Evolutionary conservation across 2,113 vertebrate species (phyloP).

Genomic region (Anser brachyrhynchus): DNA sequence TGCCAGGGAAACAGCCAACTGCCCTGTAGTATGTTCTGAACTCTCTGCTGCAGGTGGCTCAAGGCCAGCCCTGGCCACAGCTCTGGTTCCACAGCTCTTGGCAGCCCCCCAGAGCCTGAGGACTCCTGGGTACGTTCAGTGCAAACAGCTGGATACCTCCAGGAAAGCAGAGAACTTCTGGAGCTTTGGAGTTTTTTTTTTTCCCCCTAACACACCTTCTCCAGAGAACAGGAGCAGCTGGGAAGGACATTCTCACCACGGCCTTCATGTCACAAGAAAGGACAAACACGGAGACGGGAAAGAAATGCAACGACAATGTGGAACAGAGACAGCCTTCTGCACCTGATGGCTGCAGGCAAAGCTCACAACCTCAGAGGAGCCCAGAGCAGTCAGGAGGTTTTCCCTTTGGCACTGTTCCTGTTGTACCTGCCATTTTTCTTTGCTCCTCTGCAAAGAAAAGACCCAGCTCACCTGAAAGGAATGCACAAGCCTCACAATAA

Average conservation of each 20-base stretch:
- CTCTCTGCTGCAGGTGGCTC: not conserved
- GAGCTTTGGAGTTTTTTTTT: not conserved
- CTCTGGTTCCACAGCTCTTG: not conserved
- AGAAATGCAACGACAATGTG: not conserved
- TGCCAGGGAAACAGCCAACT: not conserved
- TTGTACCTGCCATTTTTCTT: not conserved
- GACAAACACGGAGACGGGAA: not conserved
- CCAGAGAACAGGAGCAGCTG: not conserved
- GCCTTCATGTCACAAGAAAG: not conserved
- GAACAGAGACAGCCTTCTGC: not conserved
- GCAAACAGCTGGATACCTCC: not conserved
- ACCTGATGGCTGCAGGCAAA: not conserved
- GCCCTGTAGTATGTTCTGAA: not conserved
- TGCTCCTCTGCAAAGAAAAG: not conserved
- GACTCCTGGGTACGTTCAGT: not conserved
- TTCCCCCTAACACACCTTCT: not conserved
- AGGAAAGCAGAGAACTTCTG: not conserved
- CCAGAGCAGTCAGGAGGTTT: accelerated
- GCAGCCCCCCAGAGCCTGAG: not conserved
- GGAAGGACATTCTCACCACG: not conserved
- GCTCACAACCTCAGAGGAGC: not conserved
- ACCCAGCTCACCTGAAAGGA: not conserved
- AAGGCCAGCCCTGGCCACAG: not conserved
- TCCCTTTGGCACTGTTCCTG: not conserved
- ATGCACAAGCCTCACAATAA: not conserved